These are phyloP conservation scores for Malurus cyaneus DNA, from an alignment of 2,113 vertebrate genomes.

Conservation along the genomic window DNA sequence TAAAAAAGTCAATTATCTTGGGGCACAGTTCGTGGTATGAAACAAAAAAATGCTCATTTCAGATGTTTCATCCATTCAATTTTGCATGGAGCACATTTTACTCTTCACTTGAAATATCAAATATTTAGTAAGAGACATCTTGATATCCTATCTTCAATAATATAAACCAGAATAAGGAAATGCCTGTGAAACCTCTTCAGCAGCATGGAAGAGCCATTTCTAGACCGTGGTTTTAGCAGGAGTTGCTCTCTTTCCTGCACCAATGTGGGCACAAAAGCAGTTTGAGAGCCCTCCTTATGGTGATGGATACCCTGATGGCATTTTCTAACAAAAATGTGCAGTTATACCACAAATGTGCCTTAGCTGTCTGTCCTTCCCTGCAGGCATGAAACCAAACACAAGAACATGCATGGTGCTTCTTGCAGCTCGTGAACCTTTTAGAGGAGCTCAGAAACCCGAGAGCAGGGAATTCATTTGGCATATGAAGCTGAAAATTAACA, in stretches of 20 bases:
- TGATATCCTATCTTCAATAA: background rate
- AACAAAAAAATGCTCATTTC: background rate
- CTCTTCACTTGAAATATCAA: background rate
- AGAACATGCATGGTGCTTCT: background rate
- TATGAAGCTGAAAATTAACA: background rate
- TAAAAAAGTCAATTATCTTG: background rate
- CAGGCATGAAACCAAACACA: background rate
- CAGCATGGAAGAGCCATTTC: background rate
- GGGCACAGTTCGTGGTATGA: background rate
- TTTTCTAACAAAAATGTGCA: background rate
- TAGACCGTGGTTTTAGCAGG: background rate
- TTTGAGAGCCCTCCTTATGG: background rate
- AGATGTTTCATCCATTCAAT: background rate
- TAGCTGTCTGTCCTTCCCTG: background rate
- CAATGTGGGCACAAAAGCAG: background rate
- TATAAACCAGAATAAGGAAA: background rate
- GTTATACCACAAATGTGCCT: too few relatives aligned
- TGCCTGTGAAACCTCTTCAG: background rate
- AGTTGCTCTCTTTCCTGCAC: background rate
- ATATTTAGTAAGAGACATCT: background rate
- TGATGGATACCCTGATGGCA: background rate
- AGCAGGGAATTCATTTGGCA: rapidly evolving
- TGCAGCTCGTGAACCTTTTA: background rate
- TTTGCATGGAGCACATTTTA: background rate
- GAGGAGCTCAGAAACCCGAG: background rate